Base-by-base conservation (phyloP, 2,888 invertebrate genomes). In the Synergus japonicus region DNA sequence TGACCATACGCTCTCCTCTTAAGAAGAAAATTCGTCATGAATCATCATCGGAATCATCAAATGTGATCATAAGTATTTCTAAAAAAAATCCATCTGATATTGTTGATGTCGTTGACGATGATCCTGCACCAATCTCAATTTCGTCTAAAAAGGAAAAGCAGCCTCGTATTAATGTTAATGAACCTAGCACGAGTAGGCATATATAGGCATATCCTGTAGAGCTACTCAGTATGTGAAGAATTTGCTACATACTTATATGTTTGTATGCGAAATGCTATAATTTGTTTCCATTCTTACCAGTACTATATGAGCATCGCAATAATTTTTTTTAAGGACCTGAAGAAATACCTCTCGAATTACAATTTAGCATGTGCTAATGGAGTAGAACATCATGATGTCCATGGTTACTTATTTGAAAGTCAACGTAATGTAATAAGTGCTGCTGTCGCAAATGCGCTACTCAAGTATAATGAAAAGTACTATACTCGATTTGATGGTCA, bases 381-480 rank as follows among this genome's bases (percentile, higher is more conserved):
- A 22, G 10, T 67, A 22, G n/a, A 43, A 12, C 41, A 44, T 67
- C 43, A 46, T 10, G 22, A 67, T 12, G 1, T 18, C 1, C 43
- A 67, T n/a, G 67, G 67, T 18, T 41, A 18, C 44, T 67, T 67
- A 13, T n/a, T 67, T 18, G 44, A 67, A 13, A 44, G 5, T 46
- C 67, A 67, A 18, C 43, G 67, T 1, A 46, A 67, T 44, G n/a
- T 10, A 2, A 67, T 67, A 43, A 46, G 66, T 66, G 43, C 43
- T n/a, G 66, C 66, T 66, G 44, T 66, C 5, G 66, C 66, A 4
- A 66, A 66, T 9, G 66, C 43, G 18, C 66, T 66, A 18, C 44
- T 66, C 5, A 66, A 66, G 44, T 12, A 66, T 10, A 66, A 66
- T 43, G 37, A 41, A 4, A 66, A 43, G 66, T 67, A 67, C 18